phyloP scores from a whole-genome alignment of 2,888 invertebrate genomes.

The Patella depressa region DNA sequence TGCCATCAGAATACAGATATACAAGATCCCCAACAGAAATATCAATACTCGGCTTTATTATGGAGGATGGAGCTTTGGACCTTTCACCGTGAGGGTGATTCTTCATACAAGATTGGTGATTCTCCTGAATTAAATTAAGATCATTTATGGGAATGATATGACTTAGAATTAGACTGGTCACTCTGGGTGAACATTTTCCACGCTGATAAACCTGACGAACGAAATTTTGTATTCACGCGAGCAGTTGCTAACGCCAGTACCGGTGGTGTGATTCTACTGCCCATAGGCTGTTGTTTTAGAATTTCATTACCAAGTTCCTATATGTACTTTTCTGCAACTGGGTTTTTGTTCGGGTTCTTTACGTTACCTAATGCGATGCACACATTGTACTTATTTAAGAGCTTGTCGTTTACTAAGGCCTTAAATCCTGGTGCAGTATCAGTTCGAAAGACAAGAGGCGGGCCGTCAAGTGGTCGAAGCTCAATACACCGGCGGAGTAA shows the following conservation, averaged over 20 bases:
- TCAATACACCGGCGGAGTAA: neutral
- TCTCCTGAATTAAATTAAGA: neutral
- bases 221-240: constrained; percentile 12
- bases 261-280: neutral
- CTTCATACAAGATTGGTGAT: neutral
- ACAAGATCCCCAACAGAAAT: constrained; percentile 11
- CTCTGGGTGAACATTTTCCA: neutral
- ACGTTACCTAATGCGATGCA: constrained; percentile 8
- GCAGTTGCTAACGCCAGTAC: neutral
- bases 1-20: neutral
- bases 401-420: neutral
- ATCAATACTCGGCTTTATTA: neutral
- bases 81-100: constrained; percentile 13
- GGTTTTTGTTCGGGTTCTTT: constrained; percentile 21
- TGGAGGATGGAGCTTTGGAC: neutral
- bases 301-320: constrained; percentile 17
- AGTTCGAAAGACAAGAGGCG: neutral
- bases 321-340: constrained; percentile 17
- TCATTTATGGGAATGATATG: constrained; percentile 1
- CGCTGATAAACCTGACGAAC: constrained; percentile 5
- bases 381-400: neutral
- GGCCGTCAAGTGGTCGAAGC: neutral
- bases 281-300: neutral
- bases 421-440: neutral
- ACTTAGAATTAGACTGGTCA: neutral